phyloP scores from a whole-genome alignment of 2,113 vertebrate species.

The Nibea coibor region DNA sequence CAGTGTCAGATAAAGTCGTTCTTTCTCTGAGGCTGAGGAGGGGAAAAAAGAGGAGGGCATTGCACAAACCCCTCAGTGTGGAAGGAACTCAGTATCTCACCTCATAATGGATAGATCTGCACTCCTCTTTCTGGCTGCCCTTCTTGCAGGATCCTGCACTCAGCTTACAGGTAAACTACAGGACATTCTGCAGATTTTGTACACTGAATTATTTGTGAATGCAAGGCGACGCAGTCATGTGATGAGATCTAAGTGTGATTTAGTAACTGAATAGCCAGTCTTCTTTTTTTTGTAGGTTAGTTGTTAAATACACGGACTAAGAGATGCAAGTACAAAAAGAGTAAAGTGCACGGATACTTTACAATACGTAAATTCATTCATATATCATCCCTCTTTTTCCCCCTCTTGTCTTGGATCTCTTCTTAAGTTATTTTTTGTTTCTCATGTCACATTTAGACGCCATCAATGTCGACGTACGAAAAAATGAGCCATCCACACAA shows the following conservation, averaged over 20 bases:
- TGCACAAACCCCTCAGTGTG: slow-evolving; percentile 37
- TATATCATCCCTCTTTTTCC: too few species aligned
- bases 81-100: slow-evolving; percentile 20
- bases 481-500: slow-evolving; percentile 8
- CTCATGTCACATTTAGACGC: slow-evolving; percentile 38
- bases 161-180: slow-evolving; percentile 56
- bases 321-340: not conserved
- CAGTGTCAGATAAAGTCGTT: slow-evolving; percentile 25
- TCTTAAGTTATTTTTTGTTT: not conserved
- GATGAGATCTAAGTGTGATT: slow-evolving; percentile 19
- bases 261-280: slow-evolving; percentile 7
- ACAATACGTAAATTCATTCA: too few species aligned
- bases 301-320: not conserved
- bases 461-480: not conserved
- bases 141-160: slow-evolving; percentile 30
- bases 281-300: not conserved
- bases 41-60: slow-evolving; percentile 6
- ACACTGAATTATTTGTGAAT: not conserved
- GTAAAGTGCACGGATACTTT: not conserved
- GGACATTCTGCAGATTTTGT: not conserved
- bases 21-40: slow-evolving; percentile 25
- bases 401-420: too few species aligned
- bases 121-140: slow-evolving; percentile 50
- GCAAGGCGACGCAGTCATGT: not conserved
- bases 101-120: slow-evolving; percentile 56